Evolutionary conservation across 2,888 invertebrate species (phyloP).

Genomic region (Petrophora chlorosata): DNA sequence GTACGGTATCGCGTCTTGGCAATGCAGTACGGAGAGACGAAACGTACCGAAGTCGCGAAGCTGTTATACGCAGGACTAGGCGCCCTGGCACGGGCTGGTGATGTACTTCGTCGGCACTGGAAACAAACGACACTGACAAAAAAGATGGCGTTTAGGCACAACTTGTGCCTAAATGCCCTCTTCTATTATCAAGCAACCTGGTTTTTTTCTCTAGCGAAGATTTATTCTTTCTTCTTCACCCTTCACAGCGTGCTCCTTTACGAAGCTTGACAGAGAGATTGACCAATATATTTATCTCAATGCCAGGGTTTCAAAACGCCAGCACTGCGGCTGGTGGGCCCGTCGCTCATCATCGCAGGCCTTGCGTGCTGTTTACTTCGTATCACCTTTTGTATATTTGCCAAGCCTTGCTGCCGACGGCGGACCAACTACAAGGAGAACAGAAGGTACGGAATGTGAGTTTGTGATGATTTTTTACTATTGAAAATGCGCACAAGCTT

Average conservation of each 20-base stretch:
- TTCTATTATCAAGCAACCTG: too few species aligned
- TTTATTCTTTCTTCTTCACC: too few species aligned
- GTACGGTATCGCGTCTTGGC: not conserved
- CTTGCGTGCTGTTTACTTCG: slow-evolving; percentile 92
- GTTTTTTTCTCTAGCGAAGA: too few species aligned
- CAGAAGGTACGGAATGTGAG: slow-evolving; percentile 66
- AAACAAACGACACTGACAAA: not conserved
- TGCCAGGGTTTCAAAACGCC: slow-evolving; percentile 90
- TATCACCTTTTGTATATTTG: slow-evolving; percentile 92
- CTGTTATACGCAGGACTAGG: not conserved
- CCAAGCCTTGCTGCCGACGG: slow-evolving; percentile 89
- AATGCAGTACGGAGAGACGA: too few species aligned
- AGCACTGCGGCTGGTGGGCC: slow-evolving; percentile 93
- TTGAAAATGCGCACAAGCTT: too few species aligned
- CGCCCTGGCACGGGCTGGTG: not conserved
- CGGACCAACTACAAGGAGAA: slow-evolving; percentile 85
- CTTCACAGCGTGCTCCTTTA: too few species aligned
- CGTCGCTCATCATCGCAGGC: slow-evolving; percentile 90
- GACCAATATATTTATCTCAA: not conserved
- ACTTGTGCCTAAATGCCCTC: too few species aligned
- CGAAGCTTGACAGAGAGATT: too few species aligned
- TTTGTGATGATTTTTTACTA: not conserved
- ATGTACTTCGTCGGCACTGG: not conserved
- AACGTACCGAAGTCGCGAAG: too few species aligned
- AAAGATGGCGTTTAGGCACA: not conserved